Evolutionary conservation across 2,888 invertebrate species (phyloP).

Genomic region (Euzophera pinguis): DNA sequence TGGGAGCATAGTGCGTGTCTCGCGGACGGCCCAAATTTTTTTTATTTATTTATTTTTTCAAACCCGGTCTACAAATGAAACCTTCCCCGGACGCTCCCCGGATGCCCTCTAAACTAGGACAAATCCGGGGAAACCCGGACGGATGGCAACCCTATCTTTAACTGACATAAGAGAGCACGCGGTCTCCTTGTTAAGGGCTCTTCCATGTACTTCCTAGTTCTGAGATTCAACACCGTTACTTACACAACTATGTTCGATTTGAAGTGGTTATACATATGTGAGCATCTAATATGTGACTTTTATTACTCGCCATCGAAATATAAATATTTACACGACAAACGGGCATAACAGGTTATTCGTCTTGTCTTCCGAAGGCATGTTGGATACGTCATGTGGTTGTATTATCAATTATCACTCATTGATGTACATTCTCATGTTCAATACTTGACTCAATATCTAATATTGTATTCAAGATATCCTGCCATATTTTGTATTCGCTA

Average conservation of each 20-base stretch:
- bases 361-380: conserved; percentile 24
- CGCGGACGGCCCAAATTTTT: too few relatives aligned
- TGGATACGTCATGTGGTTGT: conserved; percentile 39
- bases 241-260: conserved; percentile 11
- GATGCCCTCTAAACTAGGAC: too few relatives aligned
- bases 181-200: too few relatives aligned
- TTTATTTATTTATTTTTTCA: too few relatives aligned
- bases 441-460: background rate
- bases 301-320: conserved; percentile 15
- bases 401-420: conserved; percentile 42
- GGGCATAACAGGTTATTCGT: conserved; percentile 34
- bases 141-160: too few relatives aligned
- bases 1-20: too few relatives aligned
- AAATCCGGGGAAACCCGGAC: too few relatives aligned
- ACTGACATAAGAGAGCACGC: too few relatives aligned
- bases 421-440: conserved; percentile 15
- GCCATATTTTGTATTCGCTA: too few relatives aligned
- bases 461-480: background rate
- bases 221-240: conserved; percentile 11
- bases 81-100: too few relatives aligned
- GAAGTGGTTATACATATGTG: conserved; percentile 11
- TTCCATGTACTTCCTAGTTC: too few relatives aligned
- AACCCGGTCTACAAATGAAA: too few relatives aligned
- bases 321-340: conserved; percentile 16
- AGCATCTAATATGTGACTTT: conserved; percentile 15